Evolutionary conservation across 1,140 invertebrate genomes (phyloP).

Genomic region (Aphelinus atriplicis): DNA sequence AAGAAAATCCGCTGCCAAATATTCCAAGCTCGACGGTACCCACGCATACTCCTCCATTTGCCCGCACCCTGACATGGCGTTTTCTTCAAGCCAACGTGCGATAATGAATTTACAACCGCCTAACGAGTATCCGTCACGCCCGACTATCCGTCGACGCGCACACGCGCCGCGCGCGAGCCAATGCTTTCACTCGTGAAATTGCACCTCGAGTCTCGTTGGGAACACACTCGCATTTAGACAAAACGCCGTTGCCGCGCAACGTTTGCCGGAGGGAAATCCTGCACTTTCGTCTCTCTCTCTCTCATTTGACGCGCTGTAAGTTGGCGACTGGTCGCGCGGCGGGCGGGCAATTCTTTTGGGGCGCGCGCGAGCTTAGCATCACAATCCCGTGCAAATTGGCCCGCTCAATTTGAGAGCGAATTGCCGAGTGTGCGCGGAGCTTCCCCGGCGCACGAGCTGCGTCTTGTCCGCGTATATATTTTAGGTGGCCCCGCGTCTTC

Average conservation of each 20-base stretch:
- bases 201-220: too few relatives aligned
- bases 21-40: too few relatives aligned
- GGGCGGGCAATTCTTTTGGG: slow-evolving; percentile 14
- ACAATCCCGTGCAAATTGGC: slow-evolving; percentile 62
- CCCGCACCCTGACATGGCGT: too few relatives aligned
- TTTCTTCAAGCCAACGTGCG: too few relatives aligned
- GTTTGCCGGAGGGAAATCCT: too few relatives aligned
- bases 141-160: neutral
- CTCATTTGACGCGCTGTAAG: slow-evolving; percentile 4
- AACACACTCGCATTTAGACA: too few relatives aligned
- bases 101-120: too few relatives aligned
- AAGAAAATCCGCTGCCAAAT: too few relatives aligned
- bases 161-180: slow-evolving; percentile 23
- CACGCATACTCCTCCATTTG: too few relatives aligned
- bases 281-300: too few relatives aligned
- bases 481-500: slow-evolving; percentile 34
- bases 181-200: slow-evolving; percentile 34
- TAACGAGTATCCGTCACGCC: too few relatives aligned
- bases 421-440: neutral
- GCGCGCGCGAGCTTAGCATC: slow-evolving; percentile 53
- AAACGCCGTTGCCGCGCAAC: too few relatives aligned
- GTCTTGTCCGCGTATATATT: neutral
- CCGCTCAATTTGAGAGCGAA: slow-evolving; percentile 56
- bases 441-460: neutral
- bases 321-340: slow-evolving; percentile 35